Evolutionary conservation across 2,888 invertebrate genomes (phyloP).

Genomic region (Hirudinaria manillensis): DNA sequence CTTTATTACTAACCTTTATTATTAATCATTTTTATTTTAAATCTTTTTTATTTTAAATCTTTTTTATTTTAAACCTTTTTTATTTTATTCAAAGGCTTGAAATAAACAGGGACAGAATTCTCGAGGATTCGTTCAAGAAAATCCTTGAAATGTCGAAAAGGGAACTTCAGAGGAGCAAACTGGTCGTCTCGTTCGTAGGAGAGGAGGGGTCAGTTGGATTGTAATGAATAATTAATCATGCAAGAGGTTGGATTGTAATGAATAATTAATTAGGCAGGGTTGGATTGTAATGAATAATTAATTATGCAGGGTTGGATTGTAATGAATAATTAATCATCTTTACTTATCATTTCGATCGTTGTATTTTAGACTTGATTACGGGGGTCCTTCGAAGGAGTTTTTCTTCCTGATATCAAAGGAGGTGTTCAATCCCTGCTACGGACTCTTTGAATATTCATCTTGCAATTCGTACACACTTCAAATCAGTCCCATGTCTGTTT

Average conservation of each 20-base stretch:
- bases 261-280: too few relatives aligned
- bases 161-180: slow-evolving; percentile 86
- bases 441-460: slow-evolving; percentile 89
- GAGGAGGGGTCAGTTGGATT: slow-evolving; percentile 71
- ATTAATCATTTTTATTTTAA: too few relatives aligned
- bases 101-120: slow-evolving; percentile 81
- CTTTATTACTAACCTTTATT: too few relatives aligned
- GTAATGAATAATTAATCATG: not conserved
- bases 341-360: too few relatives aligned
- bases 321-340: too few relatives aligned
- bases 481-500: slow-evolving; percentile 79
- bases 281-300: too few relatives aligned
- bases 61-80: too few relatives aligned
- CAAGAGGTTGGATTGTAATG: too few relatives aligned
- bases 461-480: slow-evolving; percentile 83
- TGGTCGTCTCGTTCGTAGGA: slow-evolving; percentile 76
- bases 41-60: too few relatives aligned
- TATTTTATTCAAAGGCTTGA: slow-evolving; percentile 65
- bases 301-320: too few relatives aligned
- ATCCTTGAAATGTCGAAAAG: slow-evolving; percentile 93
- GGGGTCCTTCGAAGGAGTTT: slow-evolving; percentile 93
- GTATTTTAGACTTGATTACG: slow-evolving; percentile 72
- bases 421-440: slow-evolving; percentile 99
- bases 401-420: slow-evolving; percentile 96
- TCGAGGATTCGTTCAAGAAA: slow-evolving; percentile 91